Percentiles rank a stretch among this genome's conserved stretches.
These are phyloP conservation scores for Elysia chlorotica DNA, from an alignment of 1,140 invertebrate species.

Conservation along the genomic window DNA sequence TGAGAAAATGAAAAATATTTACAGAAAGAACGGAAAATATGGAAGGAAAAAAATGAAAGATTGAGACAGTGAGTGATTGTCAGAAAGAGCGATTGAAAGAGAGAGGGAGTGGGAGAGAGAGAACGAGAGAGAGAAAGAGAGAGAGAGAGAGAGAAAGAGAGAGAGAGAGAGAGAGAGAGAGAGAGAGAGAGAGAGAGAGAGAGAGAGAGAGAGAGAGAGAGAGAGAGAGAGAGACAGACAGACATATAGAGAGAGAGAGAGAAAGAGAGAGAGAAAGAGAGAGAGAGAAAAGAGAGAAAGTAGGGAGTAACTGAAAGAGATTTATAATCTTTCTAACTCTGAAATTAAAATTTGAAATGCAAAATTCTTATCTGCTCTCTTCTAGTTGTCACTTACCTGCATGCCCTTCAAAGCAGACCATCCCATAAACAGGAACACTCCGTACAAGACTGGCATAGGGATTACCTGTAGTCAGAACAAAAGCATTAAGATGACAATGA, in stretches of 20 bases:
- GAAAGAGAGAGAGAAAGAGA: neutral
- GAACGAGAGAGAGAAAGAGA: neutral
- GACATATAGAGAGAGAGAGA: neutral
- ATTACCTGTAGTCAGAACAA: constrained; percentile 72
- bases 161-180: constrained; percentile 14
- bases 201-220: neutral
- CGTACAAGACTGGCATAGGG: constrained; percentile 89
- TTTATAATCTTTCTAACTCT: no score
- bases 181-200: constrained; percentile 14
- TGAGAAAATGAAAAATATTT: no score
- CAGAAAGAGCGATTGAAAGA: neutral
- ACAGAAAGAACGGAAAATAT: no score
- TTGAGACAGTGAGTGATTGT: neutral
- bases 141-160: constrained; percentile 19
- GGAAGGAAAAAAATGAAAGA: neutral
- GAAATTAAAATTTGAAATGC: no score
- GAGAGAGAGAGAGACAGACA: constrained; percentile 6
- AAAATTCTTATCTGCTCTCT: no score
- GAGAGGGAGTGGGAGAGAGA: neutral
- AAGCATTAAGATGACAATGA: no score
- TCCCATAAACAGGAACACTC: constrained; percentile 99
- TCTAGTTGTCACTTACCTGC: no score
- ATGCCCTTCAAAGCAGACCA: constrained; percentile 92
- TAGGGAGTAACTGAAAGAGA: neutral
- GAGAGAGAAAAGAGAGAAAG: neutral